Percentiles rank a stretch among this genome's conserved stretches.
Evolutionary conservation across 2,888 invertebrate species (phyloP).

Genomic region (Hemithea aestivaria): DNA sequence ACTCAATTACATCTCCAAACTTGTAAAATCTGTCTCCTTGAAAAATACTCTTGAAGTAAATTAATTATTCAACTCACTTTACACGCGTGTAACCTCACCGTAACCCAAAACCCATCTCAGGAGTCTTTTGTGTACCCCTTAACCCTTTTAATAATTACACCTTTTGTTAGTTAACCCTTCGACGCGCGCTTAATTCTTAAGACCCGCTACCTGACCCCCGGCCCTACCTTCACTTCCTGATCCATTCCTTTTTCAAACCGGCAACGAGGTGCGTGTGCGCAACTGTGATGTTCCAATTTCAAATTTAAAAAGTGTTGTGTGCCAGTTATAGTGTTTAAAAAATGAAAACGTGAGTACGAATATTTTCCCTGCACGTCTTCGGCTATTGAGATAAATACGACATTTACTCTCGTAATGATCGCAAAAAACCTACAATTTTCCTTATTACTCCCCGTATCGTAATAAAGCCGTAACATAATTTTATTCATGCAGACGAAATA

Average conservation of each 20-base stretch:
- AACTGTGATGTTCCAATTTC: conserved; percentile 15
- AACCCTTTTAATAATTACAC: conserved; percentile 70
- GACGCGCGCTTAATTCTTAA: conserved; percentile 70
- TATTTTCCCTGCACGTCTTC: not conserved
- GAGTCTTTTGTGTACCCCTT: conserved; percentile 56
- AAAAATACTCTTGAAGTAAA: conserved; percentile 25
- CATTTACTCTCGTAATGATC: conserved; percentile 25
- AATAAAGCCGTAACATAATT: conserved; percentile 51
- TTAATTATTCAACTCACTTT: conserved; percentile 37
- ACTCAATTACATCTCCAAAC: conserved; percentile 1
- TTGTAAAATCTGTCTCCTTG: conserved; percentile 9
- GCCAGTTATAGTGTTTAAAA: not conserved
- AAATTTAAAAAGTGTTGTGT: conserved; percentile 8
- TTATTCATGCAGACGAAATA: conserved; percentile 58
- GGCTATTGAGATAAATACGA: conserved; percentile 18
- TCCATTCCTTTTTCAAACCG: conserved; percentile 66
- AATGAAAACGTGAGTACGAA: not conserved
- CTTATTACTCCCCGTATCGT: conserved; percentile 47
- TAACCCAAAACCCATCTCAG: conserved; percentile 58
- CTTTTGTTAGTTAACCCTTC: conserved; percentile 75
- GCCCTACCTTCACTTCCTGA: conserved; percentile 66
- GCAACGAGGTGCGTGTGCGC: conserved; percentile 68
- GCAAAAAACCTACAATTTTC: conserved; percentile 36
- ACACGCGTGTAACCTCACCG: conserved; percentile 56
- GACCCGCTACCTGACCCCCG: conserved; percentile 72